Percentiles rank a stretch among this genome's conserved stretches.
These are phyloP conservation scores for Troides aeacus DNA, from an alignment of 2,888 invertebrate genomes.

Conservation along the genomic window DNA sequence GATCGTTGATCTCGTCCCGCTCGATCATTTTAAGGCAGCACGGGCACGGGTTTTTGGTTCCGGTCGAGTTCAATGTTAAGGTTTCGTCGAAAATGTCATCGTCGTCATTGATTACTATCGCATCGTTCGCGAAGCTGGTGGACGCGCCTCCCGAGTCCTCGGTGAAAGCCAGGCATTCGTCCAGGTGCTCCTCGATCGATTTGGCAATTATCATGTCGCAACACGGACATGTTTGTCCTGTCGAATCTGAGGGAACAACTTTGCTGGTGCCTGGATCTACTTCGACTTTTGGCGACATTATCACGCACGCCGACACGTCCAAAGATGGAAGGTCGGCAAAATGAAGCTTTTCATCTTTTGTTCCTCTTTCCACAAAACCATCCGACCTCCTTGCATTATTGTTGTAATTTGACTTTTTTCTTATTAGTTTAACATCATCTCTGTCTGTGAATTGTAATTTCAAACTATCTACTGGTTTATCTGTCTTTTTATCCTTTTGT, in stretches of 20 bases:
- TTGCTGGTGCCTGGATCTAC: slow-evolving; percentile 41
- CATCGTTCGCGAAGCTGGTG: slow-evolving; percentile 44
- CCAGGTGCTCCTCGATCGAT: slow-evolving; percentile 69
- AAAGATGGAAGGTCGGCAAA: slow-evolving; percentile 27
- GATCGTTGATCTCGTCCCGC: slow-evolving; percentile 77
- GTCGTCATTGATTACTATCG: slow-evolving; percentile 51
- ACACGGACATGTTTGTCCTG: slow-evolving; percentile 62
- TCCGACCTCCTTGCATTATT: slow-evolving; percentile 33
- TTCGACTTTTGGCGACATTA: slow-evolving; percentile 40
- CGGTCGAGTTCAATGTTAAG: slow-evolving; percentile 63
- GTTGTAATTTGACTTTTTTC: slow-evolving; percentile 35
- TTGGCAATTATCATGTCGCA: slow-evolving; percentile 57
- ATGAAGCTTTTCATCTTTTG: slow-evolving; percentile 30
- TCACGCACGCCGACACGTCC: slow-evolving; percentile 28
- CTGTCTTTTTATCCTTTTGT: not conserved
- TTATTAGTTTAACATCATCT: slow-evolving; percentile 34
- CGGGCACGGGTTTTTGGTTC: slow-evolving; percentile 79
- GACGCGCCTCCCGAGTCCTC: slow-evolving; percentile 60
- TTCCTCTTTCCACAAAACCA: slow-evolving; percentile 32
- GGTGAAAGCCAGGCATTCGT: slow-evolving; percentile 71
- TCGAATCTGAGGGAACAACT: slow-evolving; percentile 30
- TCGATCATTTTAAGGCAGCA: slow-evolving; percentile 79
- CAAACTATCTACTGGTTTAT: not conserved
- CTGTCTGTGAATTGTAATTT: not conserved
- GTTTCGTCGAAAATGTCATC: slow-evolving; percentile 61